A percentile compares a stretch with the other conserved stretches of the same genome.
phyloP scores from a whole-genome alignment of 1,140 invertebrate genomes.

The Aphelinus certus region DNA sequence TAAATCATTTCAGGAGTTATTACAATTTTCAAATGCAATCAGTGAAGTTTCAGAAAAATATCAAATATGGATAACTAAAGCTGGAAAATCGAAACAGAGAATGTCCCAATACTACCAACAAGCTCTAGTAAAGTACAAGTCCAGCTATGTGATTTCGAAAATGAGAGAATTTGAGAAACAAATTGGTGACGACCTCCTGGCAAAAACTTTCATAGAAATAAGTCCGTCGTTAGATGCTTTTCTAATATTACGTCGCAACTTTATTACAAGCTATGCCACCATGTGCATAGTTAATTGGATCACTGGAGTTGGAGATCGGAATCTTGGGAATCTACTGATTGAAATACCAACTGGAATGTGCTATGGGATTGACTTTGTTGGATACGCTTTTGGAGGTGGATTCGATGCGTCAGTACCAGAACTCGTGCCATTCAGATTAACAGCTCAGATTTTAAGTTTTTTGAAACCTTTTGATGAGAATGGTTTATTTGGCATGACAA shows the following conservation, averaged over 20 bases:
- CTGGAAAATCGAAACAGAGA: slow-evolving; percentile 5
- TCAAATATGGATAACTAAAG: slow-evolving; percentile 46
- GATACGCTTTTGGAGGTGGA: slow-evolving; percentile 75
- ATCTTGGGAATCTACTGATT: slow-evolving; percentile 77
- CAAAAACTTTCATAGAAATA: slow-evolving; percentile 67
- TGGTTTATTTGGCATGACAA: slow-evolving; percentile 72
- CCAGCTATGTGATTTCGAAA: slow-evolving; percentile 50
- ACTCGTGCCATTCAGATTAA: slow-evolving; percentile 80
- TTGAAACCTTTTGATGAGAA: slow-evolving; percentile 72
- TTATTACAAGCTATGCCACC: slow-evolving; percentile 69
- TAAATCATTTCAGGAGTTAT: slow-evolving; percentile 68
- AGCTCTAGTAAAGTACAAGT: slow-evolving; percentile 49
- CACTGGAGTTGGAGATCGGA: slow-evolving; percentile 79
- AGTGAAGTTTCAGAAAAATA: slow-evolving; percentile 33
- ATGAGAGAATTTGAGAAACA: slow-evolving; percentile 55
- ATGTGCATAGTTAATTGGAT: slow-evolving; percentile 76
- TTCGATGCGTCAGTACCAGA: slow-evolving; percentile 73
- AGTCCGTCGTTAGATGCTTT: slow-evolving; percentile 69
- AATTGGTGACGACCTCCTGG: slow-evolving; percentile 56
- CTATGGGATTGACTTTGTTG: slow-evolving; percentile 80
- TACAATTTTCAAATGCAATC: slow-evolving; percentile 53
- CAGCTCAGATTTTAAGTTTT: slow-evolving; percentile 75
- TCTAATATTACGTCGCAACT: slow-evolving; percentile 68
- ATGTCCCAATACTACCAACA: slow-evolving; percentile 45
- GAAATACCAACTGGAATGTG: slow-evolving; percentile 70